Evolutionary conservation across 2,888 invertebrate species (phyloP), one percentile per base, ranked within the genome.

Genomic region (Parnassius orleans): DNA sequence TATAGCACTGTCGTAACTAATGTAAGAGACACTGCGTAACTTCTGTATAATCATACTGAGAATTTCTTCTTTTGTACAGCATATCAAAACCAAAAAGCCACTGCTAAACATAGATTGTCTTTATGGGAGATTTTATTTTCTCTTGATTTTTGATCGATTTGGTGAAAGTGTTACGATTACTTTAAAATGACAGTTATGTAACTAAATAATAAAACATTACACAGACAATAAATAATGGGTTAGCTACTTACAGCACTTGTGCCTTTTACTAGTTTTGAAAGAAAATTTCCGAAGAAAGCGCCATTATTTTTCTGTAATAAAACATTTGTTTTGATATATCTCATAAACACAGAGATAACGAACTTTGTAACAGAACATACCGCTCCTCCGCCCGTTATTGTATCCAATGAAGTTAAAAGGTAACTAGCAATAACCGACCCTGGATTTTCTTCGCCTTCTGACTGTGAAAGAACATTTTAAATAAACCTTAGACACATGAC

Each of bases 321-420:
- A 53, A 60, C 1, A 53, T 19, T 3, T 54, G 10, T 44, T 11
- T n/a, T 10, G 42, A 10, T 42, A 14, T 43, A 42, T 33, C 5
- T 48, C 5, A 10, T 48, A 48, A 2, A 11, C 41, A 19, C 24
- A 24, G 24, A 47, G 2, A 46, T 12, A 5, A 41, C 9, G 50
- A 41, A 14, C n/a, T 10, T 46, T 19, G 12, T 12, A n/a, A 15
- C 15, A 43, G 46, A 73, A 63, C 84, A 64, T 83, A 92, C 92
- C 78, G 91, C 81, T 63, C 92, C 92, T 7, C 92, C 92, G n/a
- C 86, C 92, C 15, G 89, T 86, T 3, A 92, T 76, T 0, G 90
- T 87, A 10, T 91, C 90, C 65, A 92, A 69, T 1, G 89, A 87
- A 0, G 92, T 92, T 44, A 87, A 69, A 9, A 91, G 72, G 63